Evolutionary conservation across 2,888 invertebrate genomes (phyloP).

Genomic region (Heliconius cydno): DNA sequence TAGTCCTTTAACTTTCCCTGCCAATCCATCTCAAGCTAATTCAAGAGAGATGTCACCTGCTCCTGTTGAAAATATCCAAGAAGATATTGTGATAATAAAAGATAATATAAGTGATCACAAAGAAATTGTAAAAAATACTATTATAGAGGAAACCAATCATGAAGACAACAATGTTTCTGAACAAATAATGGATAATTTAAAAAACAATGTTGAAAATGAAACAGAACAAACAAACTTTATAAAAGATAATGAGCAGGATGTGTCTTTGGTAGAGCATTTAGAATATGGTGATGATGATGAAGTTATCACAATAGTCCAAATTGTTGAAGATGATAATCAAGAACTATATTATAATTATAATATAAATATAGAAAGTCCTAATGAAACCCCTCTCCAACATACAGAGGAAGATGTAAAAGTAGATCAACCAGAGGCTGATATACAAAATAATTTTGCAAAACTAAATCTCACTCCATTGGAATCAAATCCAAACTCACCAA

Average conservation of each 20-base stretch:
- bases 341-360: constrained; percentile 74
- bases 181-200: constrained; percentile 14
- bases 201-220: constrained; percentile 25
- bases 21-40: constrained; percentile 52
- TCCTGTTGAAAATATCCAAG: constrained; percentile 47
- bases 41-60: constrained; percentile 65
- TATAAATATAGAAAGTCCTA: constrained; percentile 71
- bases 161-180: constrained; percentile 4
- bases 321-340: constrained; percentile 77
- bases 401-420: constrained; percentile 47
- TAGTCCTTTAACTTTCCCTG: constrained; percentile 61
- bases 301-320: constrained; percentile 79
- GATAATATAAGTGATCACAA: constrained; percentile 25
- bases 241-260: constrained; percentile 52
- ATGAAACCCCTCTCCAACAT: constrained; percentile 49
- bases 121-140: constrained; percentile 3
- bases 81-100: constrained; percentile 23
- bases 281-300: constrained; percentile 78
- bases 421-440: constrained; percentile 59
- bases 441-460: constrained; percentile 73
- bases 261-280: constrained; percentile 63
- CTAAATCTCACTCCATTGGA: constrained; percentile 62
- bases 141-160: constrained; percentile 16
- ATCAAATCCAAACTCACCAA: constrained; percentile 53
- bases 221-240: constrained; percentile 15